Conservation (phyloP, 2,888 invertebrate genomes). For the Dryobotodes eremita region DNA sequence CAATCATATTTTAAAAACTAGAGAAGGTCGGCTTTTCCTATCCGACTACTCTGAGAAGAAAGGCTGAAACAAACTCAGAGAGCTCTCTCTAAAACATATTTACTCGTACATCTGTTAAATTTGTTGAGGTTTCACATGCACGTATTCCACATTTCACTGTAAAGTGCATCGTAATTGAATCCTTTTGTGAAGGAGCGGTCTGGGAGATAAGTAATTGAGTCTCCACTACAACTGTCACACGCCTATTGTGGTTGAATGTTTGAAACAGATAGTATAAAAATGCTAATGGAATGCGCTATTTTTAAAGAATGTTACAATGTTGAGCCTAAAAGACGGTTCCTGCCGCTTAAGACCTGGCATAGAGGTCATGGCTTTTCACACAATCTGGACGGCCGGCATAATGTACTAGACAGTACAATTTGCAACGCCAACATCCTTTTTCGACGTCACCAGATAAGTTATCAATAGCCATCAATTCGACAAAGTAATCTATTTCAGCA, state of each 20-base stretch:
- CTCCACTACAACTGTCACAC: conserved; percentile 6
- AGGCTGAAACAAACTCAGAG: not conserved
- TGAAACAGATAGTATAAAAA: conserved; percentile 14
- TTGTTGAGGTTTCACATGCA: conserved; percentile 21
- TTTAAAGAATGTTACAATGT: not conserved
- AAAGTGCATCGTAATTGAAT: conserved; percentile 57
- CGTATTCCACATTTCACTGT: conserved; percentile 34
- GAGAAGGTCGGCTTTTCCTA: not conserved
- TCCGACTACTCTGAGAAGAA: not conserved
- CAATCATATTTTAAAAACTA: not conserved
- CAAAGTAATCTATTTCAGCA: not conserved
- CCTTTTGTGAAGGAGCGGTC: conserved; percentile 46
- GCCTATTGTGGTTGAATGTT: conserved; percentile 18
- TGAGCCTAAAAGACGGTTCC: too few species aligned
- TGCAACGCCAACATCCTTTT: not conserved
- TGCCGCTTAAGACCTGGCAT: not conserved
- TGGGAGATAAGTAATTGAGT: conserved; percentile 45
- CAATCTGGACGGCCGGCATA: not conserved
- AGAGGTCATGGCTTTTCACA: not conserved
- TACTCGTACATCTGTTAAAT: conserved; percentile 18
- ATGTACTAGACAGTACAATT: not conserved
- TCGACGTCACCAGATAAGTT: not conserved
- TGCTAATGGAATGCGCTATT: not conserved
- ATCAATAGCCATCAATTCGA: not conserved
- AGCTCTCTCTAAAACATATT: conserved; percentile 1